These are phyloP conservation scores for Cynocephalus volans DNA, from an alignment of 2,113 vertebrate species.

Conservation along the genomic window DNA sequence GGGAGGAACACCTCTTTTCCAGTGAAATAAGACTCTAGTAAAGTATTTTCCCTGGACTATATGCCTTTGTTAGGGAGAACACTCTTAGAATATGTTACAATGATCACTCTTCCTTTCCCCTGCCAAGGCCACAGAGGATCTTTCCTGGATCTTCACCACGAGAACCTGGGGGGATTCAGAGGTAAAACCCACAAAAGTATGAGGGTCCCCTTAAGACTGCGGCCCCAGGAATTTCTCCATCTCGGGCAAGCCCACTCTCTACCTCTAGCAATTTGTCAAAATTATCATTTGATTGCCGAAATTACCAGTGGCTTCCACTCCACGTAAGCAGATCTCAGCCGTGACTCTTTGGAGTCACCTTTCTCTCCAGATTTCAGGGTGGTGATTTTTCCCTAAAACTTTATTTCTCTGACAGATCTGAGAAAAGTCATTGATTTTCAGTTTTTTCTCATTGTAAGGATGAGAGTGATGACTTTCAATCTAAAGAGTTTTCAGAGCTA, in stretches of 20 bases:
- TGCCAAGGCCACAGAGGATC: not conserved
- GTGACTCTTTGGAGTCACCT: not conserved
- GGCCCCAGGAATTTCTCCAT: not conserved
- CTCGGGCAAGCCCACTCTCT: not conserved
- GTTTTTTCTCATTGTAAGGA: not conserved
- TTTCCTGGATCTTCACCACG: slow-evolving; percentile 15
- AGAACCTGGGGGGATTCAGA: not conserved
- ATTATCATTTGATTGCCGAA: not conserved
- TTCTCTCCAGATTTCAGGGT: not conserved
- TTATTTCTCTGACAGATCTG: not conserved
- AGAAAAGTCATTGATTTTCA: not conserved
- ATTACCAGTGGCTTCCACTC: not conserved
- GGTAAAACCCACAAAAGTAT: not conserved
- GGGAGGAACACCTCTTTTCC: not conserved
- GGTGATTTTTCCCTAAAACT: not conserved
- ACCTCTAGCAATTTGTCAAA: not conserved
- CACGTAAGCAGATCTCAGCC: not conserved
- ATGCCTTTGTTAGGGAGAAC: not conserved
- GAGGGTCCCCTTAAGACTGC: not conserved
- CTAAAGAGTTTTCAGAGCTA: not conserved
- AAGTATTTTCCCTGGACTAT: not conserved
- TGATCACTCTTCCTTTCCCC: not conserved
- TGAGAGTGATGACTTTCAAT: not conserved
- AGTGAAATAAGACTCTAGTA: not conserved
- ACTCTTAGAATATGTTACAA: not conserved